Percentiles rank a stretch among this genome's conserved stretches.
phyloP scores from a whole-genome alignment of 1,140 invertebrate genomes.

The Brachionus angularis region DNA sequence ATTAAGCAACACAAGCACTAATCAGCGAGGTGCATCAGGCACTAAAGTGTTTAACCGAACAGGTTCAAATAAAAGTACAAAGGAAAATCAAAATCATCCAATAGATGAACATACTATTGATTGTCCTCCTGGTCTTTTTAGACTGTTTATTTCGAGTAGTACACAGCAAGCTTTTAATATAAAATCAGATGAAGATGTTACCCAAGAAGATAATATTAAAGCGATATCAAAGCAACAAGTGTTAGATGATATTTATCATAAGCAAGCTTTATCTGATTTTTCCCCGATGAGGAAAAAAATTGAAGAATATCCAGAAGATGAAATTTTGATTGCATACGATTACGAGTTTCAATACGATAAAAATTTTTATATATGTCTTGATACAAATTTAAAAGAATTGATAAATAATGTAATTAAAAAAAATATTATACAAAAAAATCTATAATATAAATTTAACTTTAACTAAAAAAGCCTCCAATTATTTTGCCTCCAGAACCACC shows the following conservation, averaged over 20 bases:
- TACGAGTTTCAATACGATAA: slow-evolving; percentile 55
- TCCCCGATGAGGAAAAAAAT: slow-evolving; percentile 51
- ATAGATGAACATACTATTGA: slow-evolving; percentile 45
- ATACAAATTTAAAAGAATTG: slow-evolving; percentile 47
- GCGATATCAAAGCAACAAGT: background rate
- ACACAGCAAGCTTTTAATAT: slow-evolving; percentile 55
- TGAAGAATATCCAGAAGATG: slow-evolving; percentile 55
- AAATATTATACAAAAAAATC: background rate
- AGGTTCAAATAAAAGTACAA: background rate
- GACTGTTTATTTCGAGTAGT: slow-evolving; percentile 55
- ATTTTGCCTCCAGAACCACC: slow-evolving; percentile 47
- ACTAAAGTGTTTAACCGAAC: background rate
- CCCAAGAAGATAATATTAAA: slow-evolving; percentile 50
- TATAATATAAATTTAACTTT: background rate
- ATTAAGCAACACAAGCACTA: slow-evolving; percentile 2
- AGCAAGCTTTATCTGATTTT: slow-evolving; percentile 57
- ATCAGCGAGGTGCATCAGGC: background rate
- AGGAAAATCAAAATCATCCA: too few species aligned
- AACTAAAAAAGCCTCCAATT: slow-evolving; percentile 45
- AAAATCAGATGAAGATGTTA: slow-evolving; percentile 53
- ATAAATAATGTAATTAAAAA: slow-evolving; percentile 45
- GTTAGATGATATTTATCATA: slow-evolving; percentile 51
- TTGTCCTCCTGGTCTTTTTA: slow-evolving; percentile 51
- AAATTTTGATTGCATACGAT: slow-evolving; percentile 56
- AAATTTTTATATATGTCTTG: slow-evolving; percentile 53